Base-by-base conservation (phyloP, 1,140 invertebrate genomes). In the Daktulosphaira vitifoliae region DNA sequence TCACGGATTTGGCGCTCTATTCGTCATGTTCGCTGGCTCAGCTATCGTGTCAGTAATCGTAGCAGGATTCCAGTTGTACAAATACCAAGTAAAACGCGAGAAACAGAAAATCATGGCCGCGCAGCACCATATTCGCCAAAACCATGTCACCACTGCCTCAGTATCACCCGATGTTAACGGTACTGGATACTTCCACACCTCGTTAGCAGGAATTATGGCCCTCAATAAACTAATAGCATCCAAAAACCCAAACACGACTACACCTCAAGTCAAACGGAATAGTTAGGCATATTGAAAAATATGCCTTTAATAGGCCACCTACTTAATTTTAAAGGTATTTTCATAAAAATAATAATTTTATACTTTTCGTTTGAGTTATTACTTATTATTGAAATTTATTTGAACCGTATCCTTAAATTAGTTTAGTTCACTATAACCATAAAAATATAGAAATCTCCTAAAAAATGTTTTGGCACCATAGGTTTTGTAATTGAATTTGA, bases 1-100 rank as follows among this genome's bases (percentile, higher is more conserved):
- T 22, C 84, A 89, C 0, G 87, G 89, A 18, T 92, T 95, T 72
- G 90, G 90, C 68, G 83, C 89, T 3, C 78, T 92, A 7, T 93
- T 93, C 74, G 87, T 92, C 26, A 80, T 92, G 13, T 86, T 91
- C 2, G 87, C 89, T 0, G 82, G 90, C 5, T 88, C 88, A 6
- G 89, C 89, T 0, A 86, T 91, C 1, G 83, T 90, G 2, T 88
- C 88, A 1, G 87, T 88, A 0, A 74, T 90, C 2, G 84, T 88
- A 1, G 87, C 87, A 3, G 87, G 86, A 2, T 83, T 86, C 3
- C 77, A 89, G 72, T 76, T 89, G 22, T 85, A 86, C 73, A 80
- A 84, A 62, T 83, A 87, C 72, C 87, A 89, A 69, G 74, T 85
- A 29, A 85, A 88, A 70, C 84, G 85, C 64, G 82, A 88, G 68